Conservation (phyloP, 2,888 invertebrate genomes). For the Thymelicus acteon region DNA sequence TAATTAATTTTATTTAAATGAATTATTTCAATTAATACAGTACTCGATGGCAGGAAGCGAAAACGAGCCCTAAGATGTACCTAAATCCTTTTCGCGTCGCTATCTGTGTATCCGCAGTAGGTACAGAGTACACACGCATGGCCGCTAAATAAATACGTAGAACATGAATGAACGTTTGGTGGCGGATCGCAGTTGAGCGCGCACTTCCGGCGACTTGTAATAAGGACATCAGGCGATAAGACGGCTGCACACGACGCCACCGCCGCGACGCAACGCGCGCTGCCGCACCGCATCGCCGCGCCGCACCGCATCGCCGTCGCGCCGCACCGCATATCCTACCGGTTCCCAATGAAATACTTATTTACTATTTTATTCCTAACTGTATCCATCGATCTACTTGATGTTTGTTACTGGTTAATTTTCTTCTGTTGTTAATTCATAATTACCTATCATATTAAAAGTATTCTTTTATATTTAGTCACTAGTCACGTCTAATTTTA, state of each 20-base stretch:
- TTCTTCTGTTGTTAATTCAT: too few species aligned
- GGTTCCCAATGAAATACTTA: neutral
- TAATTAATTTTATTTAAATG: too few species aligned
- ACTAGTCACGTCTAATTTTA: too few species aligned
- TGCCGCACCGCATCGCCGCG: too few species aligned
- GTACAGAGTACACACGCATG: constrained; percentile 48
- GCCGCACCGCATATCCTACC: too few species aligned
- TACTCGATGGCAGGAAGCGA: too few species aligned
- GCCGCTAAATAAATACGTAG: constrained; percentile 73
- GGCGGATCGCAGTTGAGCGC: constrained; percentile 63
- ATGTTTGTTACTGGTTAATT: too few species aligned
- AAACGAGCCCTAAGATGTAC: neutral
- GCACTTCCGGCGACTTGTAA: constrained; percentile 76
- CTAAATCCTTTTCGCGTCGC: constrained; percentile 12
- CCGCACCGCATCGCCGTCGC: too few species aligned
- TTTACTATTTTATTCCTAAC: neutral
- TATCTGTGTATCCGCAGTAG: constrained; percentile 53
- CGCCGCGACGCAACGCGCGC: neutral
- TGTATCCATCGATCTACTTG: neutral
- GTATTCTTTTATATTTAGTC: too few species aligned
- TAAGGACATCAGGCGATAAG: constrained; percentile 77
- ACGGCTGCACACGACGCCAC: constrained; percentile 41
- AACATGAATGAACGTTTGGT: constrained; percentile 77
- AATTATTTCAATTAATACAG: too few species aligned
- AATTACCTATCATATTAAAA: too few species aligned